Evolutionary conservation across 2,888 invertebrate genomes (phyloP), one percentile per base, ranked within the genome.

Genomic region (Andrena flavipes): DNA sequence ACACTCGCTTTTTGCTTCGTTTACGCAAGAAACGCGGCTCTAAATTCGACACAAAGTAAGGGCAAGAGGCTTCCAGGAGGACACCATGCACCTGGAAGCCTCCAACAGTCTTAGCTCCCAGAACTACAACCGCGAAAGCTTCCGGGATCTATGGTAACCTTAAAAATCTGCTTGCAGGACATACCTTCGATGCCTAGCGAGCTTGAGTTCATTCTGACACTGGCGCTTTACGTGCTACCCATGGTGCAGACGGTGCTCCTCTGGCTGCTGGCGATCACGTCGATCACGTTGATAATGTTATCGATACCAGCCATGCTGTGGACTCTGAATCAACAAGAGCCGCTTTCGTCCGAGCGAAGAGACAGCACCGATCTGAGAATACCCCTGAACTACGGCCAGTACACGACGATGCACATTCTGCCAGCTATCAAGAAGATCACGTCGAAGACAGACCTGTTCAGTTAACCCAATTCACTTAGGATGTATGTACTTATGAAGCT

Each of bases 341-440:
- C 91, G 29, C 81, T 87, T n/a, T 82, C 86, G 2, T 76, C 76
- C 7, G 90, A 89, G 1, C 89, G 90, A 63, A 87, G 91, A 8
- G 92, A 94, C 26, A 92, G 91, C 68, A 79, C 87, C 8, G 94
- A 94, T 72, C 87, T 92, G 13, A 91, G 91, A 85, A 92, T 94
- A 90, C 92, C 94, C 0, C 85, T 94, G 26, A 92, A 91, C 20
- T 92, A 93, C 59, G 92, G 92, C 0, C 93, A 93, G 63, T 93
- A 93, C 75, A 91, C 93, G 26, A 90, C 93, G 1, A 93, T 93
- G 49, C 90, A 90, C 70, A 93, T 94, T 80, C 79, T 94, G n/a
- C 93, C 94, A 2, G 90, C 93, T 0, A 90, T 94, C 4, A 93
- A 92, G 80, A 93, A 93, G 69, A 93, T 93, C 13, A 93, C 93